Conservation (phyloP, 2,797 vertebrate genomes). For the Telmatherina bonti region DNA sequence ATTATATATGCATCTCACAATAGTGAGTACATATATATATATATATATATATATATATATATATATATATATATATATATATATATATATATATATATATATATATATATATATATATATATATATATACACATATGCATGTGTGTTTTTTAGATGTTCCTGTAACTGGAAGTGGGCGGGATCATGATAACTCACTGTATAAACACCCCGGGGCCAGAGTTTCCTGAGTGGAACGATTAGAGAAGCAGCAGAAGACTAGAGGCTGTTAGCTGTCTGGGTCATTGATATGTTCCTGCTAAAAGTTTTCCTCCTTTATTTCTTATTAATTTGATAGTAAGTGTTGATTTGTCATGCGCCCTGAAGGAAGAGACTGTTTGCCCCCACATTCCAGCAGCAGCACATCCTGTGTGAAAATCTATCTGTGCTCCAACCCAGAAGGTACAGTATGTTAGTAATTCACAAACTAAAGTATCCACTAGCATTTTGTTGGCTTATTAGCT, state of each 20-base stretch:
- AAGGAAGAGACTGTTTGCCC: slow-evolving; percentile 19
- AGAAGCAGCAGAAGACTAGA: slow-evolving; percentile 20
- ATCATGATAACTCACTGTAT: slow-evolving; percentile 29
- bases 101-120: too few species aligned
- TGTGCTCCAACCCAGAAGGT: slow-evolving; percentile 85
- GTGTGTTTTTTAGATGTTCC: slow-evolving; percentile 6
- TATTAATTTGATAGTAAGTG: neutral
- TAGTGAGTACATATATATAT: too few species aligned
- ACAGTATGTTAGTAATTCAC: slow-evolving; percentile 22
- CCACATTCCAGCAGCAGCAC: slow-evolving; percentile 31
- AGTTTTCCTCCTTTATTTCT: neutral
- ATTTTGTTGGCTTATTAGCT: neutral
- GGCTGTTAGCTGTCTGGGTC: neutral
- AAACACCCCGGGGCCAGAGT: slow-evolving; percentile 45
- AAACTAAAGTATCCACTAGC: neutral
- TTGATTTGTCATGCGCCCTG: neutral
- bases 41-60: too few species aligned
- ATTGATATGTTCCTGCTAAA: neutral
- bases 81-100: too few species aligned
- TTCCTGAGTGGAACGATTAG: slow-evolving; percentile 66
- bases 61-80: too few species aligned
- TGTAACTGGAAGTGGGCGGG: slow-evolving; percentile 60
- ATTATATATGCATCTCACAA: neutral
- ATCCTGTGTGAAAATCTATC: slow-evolving; percentile 81
- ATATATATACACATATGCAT: neutral